Base-by-base conservation (phyloP, 2,113 vertebrate species). In the Phycodurus eques region DNA sequence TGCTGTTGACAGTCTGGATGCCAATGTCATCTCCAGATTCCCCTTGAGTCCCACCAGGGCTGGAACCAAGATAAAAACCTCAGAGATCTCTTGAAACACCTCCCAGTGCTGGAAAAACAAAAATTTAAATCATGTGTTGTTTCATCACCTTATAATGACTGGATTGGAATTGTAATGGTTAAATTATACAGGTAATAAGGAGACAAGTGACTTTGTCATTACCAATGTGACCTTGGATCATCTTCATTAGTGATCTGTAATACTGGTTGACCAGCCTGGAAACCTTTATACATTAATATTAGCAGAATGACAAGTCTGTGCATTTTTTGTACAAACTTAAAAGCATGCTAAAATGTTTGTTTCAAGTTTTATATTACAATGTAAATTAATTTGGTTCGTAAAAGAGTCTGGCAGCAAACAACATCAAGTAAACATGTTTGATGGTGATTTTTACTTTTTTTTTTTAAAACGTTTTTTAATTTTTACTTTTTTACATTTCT, bases 11-110 rank as follows among this genome's bases (percentile, higher is more conserved):
- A 99, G 95, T 46, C 98, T 93, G 35, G 96, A 96, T 0, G 98
- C 98, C 88, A 99, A 88, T 0, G 96, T 99, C 98, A 99, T 99
- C 90, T 99, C 97, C 81, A 99, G 92, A 83, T 99, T 99, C 53
- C 98, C 98, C 88, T 99, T 99, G 77, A 99, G 94, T 63, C 98
- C 98, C 54, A 99, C 94, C 77, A 99, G 87, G 39, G 98, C 95
- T 22, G 97, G 97, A 78, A 98, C 95, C 90, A 99, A 83, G 67
- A 96, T 99, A 72, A 99, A 94, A 35, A 99, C 85, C 81, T 96
- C 96, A 0, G 95, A 95, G 43, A 98, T 95, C 54, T 94, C 95
- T 83, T 90, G 90, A 80, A 99, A 99, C 75, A 97, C 96, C 0
- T 93, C 90, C 97, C 98, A 99, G 89, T 97, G 95, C 98, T 99